phyloP scores from a whole-genome alignment of 2,797 vertebrate species.

The Garrulus glandarius region DNA sequence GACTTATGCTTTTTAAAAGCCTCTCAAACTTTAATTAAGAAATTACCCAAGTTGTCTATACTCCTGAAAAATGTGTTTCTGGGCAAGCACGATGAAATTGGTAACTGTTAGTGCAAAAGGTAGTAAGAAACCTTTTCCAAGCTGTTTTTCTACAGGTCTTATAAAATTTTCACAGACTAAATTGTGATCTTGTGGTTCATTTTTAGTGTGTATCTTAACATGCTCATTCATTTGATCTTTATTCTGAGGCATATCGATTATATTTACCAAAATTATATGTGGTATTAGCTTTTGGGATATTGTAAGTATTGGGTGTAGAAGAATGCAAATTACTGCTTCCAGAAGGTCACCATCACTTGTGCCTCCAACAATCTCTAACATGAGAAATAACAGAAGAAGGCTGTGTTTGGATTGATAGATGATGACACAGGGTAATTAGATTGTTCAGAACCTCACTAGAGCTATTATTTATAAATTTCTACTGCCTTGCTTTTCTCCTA shows the following conservation, averaged over 20 bases:
- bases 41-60: slow-evolving; percentile 36
- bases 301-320: neutral
- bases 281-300: neutral
- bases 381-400: neutral
- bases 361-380: neutral
- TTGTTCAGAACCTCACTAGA: slow-evolving; percentile 35
- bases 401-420: slow-evolving; percentile 42
- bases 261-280: neutral
- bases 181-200: neutral
- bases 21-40: slow-evolving; percentile 61
- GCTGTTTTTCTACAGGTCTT: neutral
- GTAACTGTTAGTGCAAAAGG: neutral
- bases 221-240: neutral
- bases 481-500: slow-evolving; percentile 16
- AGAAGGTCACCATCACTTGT: slow-evolving; percentile 8
- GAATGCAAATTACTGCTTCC: neutral
- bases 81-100: slow-evolving; percentile 9
- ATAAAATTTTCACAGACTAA: neutral
- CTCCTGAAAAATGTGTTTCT: slow-evolving; percentile 15
- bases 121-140: neutral
- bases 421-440: slow-evolving; percentile 53
- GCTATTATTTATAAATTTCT: slow-evolving; percentile 54
- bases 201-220: neutral
- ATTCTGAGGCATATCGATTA: neutral
- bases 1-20: slow-evolving; percentile 30